Percentiles rank a stretch among this genome's conserved stretches.
These are phyloP conservation scores for Neodiprion lecontei DNA, from an alignment of 1,140 invertebrate genomes.

Conservation along the genomic window DNA sequence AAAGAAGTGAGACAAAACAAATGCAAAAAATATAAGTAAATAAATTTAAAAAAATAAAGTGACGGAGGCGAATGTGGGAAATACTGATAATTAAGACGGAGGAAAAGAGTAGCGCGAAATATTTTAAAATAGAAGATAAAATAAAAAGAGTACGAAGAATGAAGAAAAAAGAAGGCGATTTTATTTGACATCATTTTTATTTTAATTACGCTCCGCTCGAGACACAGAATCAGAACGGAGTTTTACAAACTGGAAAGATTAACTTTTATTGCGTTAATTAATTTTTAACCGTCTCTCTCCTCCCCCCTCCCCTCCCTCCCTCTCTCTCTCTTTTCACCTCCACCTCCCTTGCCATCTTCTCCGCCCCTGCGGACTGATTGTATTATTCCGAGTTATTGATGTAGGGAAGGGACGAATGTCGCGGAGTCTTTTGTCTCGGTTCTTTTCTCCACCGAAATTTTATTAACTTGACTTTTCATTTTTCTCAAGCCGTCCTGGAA, in stretches of 20 bases:
- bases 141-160: background rate
- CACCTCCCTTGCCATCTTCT: background rate
- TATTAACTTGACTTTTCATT: conserved; percentile 1
- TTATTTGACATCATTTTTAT: conserved; percentile 32
- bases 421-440: background rate
- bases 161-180: conserved; percentile 1
- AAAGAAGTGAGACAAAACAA: too few species aligned
- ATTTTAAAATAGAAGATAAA: background rate
- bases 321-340: too few species aligned
- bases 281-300: conserved; percentile 35
- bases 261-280: conserved; percentile 45
- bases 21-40: too few species aligned
- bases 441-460: conserved; percentile 6
- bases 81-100: background rate
- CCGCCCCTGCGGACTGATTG: conserved; percentile 29
- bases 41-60: too few species aligned
- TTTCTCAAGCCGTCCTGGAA: background rate
- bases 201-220: conserved; percentile 15
- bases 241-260: conserved; percentile 35
- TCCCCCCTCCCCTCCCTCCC: background rate
- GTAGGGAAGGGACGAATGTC: conserved; percentile 5
- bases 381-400: conserved; percentile 48
- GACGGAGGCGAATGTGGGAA: too few species aligned
- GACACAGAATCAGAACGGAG: conserved; percentile 11
- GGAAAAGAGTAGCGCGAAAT: background rate